phyloP scores from a whole-genome alignment of 2,113 vertebrate genomes.

The Proterorhinus semilunaris region DNA sequence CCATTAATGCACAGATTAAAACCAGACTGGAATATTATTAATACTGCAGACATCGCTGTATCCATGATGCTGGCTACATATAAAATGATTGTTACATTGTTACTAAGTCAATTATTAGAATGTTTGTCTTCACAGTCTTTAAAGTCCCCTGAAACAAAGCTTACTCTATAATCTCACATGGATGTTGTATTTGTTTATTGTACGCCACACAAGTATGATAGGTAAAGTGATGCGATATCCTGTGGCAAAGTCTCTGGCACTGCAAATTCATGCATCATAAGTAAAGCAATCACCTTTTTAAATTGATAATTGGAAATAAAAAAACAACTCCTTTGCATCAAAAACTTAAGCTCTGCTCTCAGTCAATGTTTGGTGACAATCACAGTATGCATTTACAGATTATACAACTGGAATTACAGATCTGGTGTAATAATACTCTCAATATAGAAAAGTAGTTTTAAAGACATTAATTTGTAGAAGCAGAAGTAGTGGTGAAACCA shows the following conservation, averaged over 20 bases:
- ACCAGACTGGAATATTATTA: neutral
- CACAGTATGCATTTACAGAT: constrained; percentile 11
- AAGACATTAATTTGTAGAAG: constrained; percentile 18
- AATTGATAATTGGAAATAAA: neutral
- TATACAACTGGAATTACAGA: constrained; percentile 3
- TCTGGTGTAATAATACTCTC: constrained; percentile 7
- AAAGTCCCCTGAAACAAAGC: constrained; percentile 6
- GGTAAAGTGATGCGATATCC: neutral
- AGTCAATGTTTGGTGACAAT: neutral
- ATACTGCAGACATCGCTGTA: constrained; percentile 2
- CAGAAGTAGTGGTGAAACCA: constrained; percentile 24
- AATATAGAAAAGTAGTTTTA: constrained; percentile 12
- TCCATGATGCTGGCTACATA: neutral
- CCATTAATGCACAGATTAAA: constrained; percentile 15
- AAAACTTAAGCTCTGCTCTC: too few relatives aligned
- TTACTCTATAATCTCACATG: neutral
- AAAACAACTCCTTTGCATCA: too few relatives aligned
- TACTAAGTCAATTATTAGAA: neutral
- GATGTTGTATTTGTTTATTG: neutral
- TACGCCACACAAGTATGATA: neutral
- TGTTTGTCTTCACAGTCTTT: neutral
- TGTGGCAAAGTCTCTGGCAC: constrained; percentile 4
- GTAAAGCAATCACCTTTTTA: neutral
- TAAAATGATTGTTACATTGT: constrained; percentile 1
- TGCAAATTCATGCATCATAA: neutral